A percentile compares a stretch with the other conserved stretches of the same genome.
Conservation (phyloP, 2,797 vertebrate species). For the Alfaro cultratus region DNA sequence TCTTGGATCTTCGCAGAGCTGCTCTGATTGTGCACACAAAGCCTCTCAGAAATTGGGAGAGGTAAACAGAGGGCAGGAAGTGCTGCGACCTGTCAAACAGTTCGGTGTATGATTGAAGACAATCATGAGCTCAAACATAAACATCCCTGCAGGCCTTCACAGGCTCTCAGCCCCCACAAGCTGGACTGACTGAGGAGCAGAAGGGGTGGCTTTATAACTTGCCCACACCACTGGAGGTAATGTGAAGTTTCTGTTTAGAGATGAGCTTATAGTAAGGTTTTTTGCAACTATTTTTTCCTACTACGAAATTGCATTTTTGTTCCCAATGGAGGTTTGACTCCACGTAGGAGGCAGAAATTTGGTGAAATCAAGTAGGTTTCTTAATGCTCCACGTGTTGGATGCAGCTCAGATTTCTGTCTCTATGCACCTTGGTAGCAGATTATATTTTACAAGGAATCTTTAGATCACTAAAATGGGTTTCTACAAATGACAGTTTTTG, state of each 20-base stretch:
- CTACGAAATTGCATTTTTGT: not conserved
- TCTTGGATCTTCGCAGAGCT: slow-evolving; percentile 49
- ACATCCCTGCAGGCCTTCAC: slow-evolving; percentile 75
- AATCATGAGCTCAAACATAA: slow-evolving; percentile 82
- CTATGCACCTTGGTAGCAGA: not conserved
- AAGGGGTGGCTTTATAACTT: slow-evolving; percentile 48
- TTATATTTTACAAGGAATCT: not conserved
- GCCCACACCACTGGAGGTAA: slow-evolving; percentile 50
- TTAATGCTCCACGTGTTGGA: not conserved
- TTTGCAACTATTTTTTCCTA: not conserved
- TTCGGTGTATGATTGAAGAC: slow-evolving; percentile 82
- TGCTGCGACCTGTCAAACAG: slow-evolving; percentile 84
- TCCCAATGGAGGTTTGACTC: not conserved
- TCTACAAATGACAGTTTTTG: not conserved
- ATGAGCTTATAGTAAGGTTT: slow-evolving; percentile 1
- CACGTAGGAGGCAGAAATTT: not conserved
- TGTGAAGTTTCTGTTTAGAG: slow-evolving; percentile 23
- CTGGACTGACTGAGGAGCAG: slow-evolving; percentile 51
- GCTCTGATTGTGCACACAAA: slow-evolving; percentile 79
- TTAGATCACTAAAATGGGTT: not conserved
- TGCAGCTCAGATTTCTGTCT: not conserved
- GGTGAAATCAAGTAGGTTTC: not conserved
- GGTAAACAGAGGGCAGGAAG: slow-evolving; percentile 82
- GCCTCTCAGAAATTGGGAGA: slow-evolving; percentile 78
- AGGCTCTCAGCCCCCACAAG: slow-evolving; percentile 51